Conservation (phyloP, 2,113 vertebrate genomes). For the Himantopus leucocephalus region DNA sequence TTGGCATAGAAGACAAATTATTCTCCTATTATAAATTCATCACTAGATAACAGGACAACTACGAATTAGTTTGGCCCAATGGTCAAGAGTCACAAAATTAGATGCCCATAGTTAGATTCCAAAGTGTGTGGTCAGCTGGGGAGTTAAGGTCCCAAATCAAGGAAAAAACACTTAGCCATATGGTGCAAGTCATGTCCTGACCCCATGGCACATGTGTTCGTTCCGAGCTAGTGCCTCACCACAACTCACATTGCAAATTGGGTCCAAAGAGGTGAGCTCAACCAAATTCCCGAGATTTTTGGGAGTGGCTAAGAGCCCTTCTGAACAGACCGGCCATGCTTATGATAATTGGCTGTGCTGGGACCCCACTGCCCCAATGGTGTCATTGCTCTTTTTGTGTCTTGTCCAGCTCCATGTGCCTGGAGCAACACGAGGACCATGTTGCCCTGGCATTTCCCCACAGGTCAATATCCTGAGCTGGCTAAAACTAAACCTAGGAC, state of each 20-base stretch:
- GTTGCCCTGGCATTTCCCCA: not conserved
- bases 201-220: fast-evolving
- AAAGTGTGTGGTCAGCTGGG: not conserved
- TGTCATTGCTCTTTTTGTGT: not conserved
- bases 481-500: not conserved
- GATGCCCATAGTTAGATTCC: too few species aligned
- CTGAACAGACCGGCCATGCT: not conserved
- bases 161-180: not conserved
- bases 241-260: not conserved
- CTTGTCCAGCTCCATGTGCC: not conserved
- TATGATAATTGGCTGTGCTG: not conserved
- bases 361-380: too few species aligned
- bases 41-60: not conserved
- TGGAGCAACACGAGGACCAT: not conserved
- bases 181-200: not conserved
- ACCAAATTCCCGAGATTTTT: not conserved
- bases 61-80: not conserved
- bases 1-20: not conserved
- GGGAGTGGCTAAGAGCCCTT: not conserved
- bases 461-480: not conserved
- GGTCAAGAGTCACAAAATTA: not conserved
- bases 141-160: not conserved
- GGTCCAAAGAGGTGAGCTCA: not conserved
- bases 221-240: not conserved
- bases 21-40: not conserved